phyloP scores from a whole-genome alignment of 2,797 vertebrate genomes.

The Ctenopoma multispine region DNA sequence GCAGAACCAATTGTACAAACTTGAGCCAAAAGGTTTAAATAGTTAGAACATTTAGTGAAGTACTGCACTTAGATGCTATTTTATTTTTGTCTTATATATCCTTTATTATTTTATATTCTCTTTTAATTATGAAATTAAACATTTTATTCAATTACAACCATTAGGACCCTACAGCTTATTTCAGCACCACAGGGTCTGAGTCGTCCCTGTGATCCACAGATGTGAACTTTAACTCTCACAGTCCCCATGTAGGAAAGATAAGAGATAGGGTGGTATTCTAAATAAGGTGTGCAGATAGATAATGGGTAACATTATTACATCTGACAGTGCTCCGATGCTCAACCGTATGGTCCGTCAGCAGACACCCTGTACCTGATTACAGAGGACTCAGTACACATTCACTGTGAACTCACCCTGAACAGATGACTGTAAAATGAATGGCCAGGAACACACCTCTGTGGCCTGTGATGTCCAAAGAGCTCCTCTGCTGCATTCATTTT shows the following conservation, averaged over 20 bases:
- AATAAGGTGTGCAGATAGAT: constrained; percentile 29
- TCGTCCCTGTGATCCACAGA: background rate
- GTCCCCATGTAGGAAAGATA: constrained; percentile 7
- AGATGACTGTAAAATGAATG: constrained; percentile 10
- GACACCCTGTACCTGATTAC: constrained; percentile 38
- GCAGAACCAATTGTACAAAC: too few species aligned
- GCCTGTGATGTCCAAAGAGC: background rate
- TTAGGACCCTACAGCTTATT: too few species aligned
- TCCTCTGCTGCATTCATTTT: background rate
- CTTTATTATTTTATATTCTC: too few species aligned
- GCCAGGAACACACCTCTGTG: background rate
- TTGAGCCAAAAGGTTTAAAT: too few species aligned
- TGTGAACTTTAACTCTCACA: constrained; percentile 42
- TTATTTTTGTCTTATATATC: too few species aligned
- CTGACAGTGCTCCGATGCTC: constrained; percentile 31
- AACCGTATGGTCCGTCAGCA: constrained; percentile 33
- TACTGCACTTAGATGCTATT: too few species aligned
- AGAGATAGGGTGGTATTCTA: constrained; percentile 32
- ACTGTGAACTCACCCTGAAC: constrained; percentile 12
- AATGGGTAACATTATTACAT: constrained; percentile 23
- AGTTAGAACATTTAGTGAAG: too few species aligned
- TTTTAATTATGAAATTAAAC: too few species aligned
- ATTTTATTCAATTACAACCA: too few species aligned
- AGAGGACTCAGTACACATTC: background rate
- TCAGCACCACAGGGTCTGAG: constrained; percentile 1